Conservation (phyloP, 2,797 vertebrate genomes). For the Caiman crocodilus region DNA sequence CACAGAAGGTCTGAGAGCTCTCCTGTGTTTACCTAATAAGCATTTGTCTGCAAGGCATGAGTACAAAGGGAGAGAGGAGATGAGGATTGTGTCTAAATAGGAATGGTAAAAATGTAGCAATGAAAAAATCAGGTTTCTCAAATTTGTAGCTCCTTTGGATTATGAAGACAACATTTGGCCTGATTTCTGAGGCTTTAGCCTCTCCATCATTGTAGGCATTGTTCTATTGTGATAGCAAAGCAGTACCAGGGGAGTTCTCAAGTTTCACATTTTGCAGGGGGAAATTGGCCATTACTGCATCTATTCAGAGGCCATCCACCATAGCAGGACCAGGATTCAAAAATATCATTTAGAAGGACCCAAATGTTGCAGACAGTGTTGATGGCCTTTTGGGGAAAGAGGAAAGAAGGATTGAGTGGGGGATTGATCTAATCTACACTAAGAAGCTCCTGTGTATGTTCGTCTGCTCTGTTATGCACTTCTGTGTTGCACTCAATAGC, state of each 20-base stretch:
- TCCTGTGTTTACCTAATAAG: not conserved
- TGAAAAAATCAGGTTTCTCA: slow-evolving; percentile 20
- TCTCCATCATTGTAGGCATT: not conserved
- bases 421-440: not conserved
- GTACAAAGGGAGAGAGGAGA: not conserved
- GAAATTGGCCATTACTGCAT: not conserved
- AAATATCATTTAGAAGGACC: not conserved
- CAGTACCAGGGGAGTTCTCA: not conserved
- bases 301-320: not conserved
- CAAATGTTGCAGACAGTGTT: fast-evolving
- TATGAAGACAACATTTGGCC: not conserved
- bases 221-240: not conserved
- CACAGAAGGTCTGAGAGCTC: slow-evolving; percentile 54
- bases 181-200: not conserved
- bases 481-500: not conserved
- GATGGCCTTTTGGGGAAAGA: not conserved
- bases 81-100: not conserved
- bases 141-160: not conserved
- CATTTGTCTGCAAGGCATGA: slow-evolving; percentile 29
- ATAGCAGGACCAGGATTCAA: not conserved
- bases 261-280: not conserved
- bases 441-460: not conserved
- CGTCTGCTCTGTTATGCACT: not conserved
- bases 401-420: no score
- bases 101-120: slow-evolving; percentile 59